Conservation (phyloP, 2,888 invertebrate species). For the Drosophila meridionalis region DNA sequence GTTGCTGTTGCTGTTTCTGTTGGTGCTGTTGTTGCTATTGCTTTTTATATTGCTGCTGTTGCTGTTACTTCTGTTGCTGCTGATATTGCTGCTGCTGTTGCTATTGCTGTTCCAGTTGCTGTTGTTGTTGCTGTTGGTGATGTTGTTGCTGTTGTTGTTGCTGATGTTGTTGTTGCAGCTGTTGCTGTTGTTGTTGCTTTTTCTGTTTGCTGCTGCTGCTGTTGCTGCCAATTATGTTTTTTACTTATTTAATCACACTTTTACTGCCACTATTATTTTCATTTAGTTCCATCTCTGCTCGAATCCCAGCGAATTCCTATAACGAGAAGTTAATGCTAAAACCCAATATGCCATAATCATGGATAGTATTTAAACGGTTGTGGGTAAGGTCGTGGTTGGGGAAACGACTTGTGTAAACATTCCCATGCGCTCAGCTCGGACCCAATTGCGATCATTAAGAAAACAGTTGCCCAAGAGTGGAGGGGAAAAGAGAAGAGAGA, state of each 20-base stretch:
- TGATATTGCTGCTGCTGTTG: slow-evolving; percentile 31
- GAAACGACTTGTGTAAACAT: slow-evolving; percentile 5
- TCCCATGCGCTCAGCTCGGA: slow-evolving; percentile 18
- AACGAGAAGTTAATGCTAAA: neutral
- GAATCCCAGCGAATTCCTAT: neutral
- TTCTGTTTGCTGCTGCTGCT: neutral
- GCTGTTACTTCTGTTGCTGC: slow-evolving; percentile 8
- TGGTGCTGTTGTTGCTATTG: slow-evolving; percentile 1
- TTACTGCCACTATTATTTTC: neutral
- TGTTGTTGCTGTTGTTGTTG: slow-evolving; percentile 26
- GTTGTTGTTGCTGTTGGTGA: neutral
- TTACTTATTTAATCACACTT: neutral
- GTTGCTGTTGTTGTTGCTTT: slow-evolving; percentile 18
- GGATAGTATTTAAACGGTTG: neutral
- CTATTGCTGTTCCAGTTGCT: slow-evolving; percentile 6
- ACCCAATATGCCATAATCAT: neutral
- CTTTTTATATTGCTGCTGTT: slow-evolving; percentile 23
- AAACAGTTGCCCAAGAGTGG: slow-evolving; percentile 44
- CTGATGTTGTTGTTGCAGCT: slow-evolving; percentile 22
- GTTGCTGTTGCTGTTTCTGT: slow-evolving; percentile 18
- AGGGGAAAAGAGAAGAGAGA: neutral
- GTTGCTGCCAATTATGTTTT: neutral
- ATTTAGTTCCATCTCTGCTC: too few species aligned
- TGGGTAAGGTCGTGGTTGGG: slow-evolving; percentile 4
- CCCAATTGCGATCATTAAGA: slow-evolving; percentile 46